Percentiles rank a stretch among this genome's conserved stretches.
Conservation (phyloP, 2,888 invertebrate species). For the Glaucopsyche alexis region DNA sequence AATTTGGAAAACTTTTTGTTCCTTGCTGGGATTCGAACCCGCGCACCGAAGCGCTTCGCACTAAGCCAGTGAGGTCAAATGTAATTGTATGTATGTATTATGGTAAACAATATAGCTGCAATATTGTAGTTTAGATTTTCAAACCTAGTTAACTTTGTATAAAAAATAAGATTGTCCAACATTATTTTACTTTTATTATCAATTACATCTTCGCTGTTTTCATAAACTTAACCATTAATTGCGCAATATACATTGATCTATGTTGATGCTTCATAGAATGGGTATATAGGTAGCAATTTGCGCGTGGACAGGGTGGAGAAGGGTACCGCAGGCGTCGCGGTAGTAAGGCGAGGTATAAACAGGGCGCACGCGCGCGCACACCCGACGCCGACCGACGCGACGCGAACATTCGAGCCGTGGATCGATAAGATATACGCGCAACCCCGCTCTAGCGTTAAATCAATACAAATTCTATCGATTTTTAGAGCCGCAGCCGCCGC, state of each 20-base stretch:
- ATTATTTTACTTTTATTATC: too few species aligned
- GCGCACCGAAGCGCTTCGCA: too few species aligned
- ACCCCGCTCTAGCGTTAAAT: slow-evolving; percentile 84
- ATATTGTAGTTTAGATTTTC: too few species aligned
- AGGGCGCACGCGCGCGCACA: slow-evolving; percentile 44
- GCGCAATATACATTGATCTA: not conserved
- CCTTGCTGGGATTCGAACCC: too few species aligned
- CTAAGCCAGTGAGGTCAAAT: too few species aligned
- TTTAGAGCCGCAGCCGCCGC: slow-evolving; percentile 83
- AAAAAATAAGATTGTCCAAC: too few species aligned
- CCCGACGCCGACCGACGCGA: slow-evolving; percentile 53
- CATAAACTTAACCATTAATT: too few species aligned
- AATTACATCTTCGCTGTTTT: too few species aligned
- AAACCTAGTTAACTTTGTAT: too few species aligned
- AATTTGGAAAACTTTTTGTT: too few species aligned
- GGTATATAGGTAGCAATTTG: slow-evolving; percentile 48
- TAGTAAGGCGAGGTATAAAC: slow-evolving; percentile 50
- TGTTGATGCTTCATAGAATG: not conserved
- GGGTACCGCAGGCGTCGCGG: slow-evolving; percentile 49
- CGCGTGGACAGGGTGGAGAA: slow-evolving; percentile 69
- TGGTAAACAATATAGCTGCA: too few species aligned
- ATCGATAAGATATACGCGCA: slow-evolving; percentile 90
- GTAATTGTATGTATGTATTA: too few species aligned
- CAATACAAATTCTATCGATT: slow-evolving; percentile 88
- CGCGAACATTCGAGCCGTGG: slow-evolving; percentile 58